Base-by-base conservation (phyloP, 2,888 invertebrate species). In the Xiphydria camelus region DNA sequence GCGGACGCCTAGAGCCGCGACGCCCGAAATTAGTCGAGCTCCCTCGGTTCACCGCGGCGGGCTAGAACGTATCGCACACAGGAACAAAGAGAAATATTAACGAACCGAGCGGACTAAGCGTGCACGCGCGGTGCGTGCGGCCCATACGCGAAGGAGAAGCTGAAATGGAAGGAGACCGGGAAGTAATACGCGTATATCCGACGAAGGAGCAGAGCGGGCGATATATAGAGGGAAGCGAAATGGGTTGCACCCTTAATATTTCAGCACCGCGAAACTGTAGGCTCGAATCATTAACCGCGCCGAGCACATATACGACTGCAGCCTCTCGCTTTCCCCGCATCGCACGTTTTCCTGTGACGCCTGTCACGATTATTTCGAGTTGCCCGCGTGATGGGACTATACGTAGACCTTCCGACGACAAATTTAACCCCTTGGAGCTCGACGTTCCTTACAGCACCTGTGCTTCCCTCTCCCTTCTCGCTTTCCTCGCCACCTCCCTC, bases 1-100 rank as follows among this genome's bases (percentile, higher is more conserved):
- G n/a, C n/a, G n/a, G n/a, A n/a, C n/a, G n/a, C n/a, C n/a, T n/a
- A n/a, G n/a, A n/a, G n/a, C n/a, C n/a, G n/a, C n/a, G 29, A 10
- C n/a, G 35, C 32, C 18, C 35, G 55, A 57, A 62, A 63, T 64
- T 58, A 63, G 60, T 33, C 34, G 19, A 36, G 25, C 35, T 42
- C 14, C 36, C 25, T 15, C 35, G 7, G 22, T 23, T 21, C 26
- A 17, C 22, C 26, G 29, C 14, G 12, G 12, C 6, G 12, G 12
- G 29, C 12, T 15, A 64, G 63, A 71, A 70, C 70, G 70, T 70
- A 66, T 68, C 67, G 68, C 68, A 70, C 71, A 68, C 69, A 71
- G 66, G 70, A 70, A 80, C 79, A 80, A 78, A 79, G 76, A 77
- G 79, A 80, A 80, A 79, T 80, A 80, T 80, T 80, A 79, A 80